Evolutionary conservation across 2,888 invertebrate species (phyloP), one percentile per base, ranked within the genome.

Genomic region (Penaeus monodon): DNA sequence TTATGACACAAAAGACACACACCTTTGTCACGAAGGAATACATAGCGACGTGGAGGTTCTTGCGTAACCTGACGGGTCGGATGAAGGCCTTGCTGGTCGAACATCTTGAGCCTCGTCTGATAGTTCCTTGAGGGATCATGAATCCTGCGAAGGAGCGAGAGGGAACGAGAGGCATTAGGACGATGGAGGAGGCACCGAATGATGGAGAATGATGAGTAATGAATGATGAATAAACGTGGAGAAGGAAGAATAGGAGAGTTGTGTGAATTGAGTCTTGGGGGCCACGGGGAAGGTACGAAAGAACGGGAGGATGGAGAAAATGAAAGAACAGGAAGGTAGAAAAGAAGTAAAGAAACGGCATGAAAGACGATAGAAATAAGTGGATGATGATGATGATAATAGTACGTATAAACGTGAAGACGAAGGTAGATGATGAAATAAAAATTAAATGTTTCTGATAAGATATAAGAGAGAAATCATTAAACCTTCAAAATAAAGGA

Each of bases 31-130:
- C 97, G 89, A 96, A 96, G 0, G 97, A 94, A 91, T 96, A 94
- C 94, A 97, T 96, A 0, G 97, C 95, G 22, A 98, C 94, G 91
- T 98, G 96, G 0, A 98, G 93, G 92, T 97, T 98, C n/a, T 94
- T 94, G 1, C 98, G 94, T 4, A 96, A 93, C 83, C 96, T 94
- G 0, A 96, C 95, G 0, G 97, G 96, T 85, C 97, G 93, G 2
- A 98, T 92, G 91, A 97, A 98, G 0, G 97, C 97, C 93, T 97
- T 97, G 0, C 96, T 95, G 0, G 97, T 96, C 10, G 97, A 97
- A 91, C 98, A 98, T 0, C 98, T 94, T 65, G 96, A 95, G 0
- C 97, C 97, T 29, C 97, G 96, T 91, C 95, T 94, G 91, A 96
- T 95, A 0, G 97, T 97, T 49, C 97, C 97, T 92, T 97, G 97